These are phyloP conservation scores for Holotrichia oblita DNA, from an alignment of 1,140 invertebrate species.

Conservation along the genomic window DNA sequence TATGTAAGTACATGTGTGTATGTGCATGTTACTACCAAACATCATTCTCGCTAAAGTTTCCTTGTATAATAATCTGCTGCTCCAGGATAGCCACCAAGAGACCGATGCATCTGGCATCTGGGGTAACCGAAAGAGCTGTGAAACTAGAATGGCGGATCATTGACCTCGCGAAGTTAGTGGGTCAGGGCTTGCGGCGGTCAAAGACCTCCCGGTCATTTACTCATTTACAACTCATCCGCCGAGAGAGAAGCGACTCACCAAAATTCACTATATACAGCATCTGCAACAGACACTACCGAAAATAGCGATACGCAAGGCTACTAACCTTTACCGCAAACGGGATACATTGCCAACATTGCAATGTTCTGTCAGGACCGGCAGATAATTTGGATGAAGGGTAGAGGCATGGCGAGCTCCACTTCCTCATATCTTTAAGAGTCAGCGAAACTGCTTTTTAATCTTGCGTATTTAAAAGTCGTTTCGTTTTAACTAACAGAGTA, in stretches of 20 bases:
- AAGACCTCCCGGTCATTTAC: constrained; percentile 59
- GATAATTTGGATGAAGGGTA: constrained; percentile 19
- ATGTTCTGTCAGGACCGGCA: constrained; percentile 4
- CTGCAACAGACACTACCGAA: constrained; percentile 40
- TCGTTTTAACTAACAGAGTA: constrained; percentile 9
- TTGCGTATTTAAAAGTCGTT: constrained; percentile 6
- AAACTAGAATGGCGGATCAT: constrained; percentile 62
- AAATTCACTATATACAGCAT: constrained; percentile 36
- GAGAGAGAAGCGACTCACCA: constrained; percentile 38
- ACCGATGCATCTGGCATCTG: constrained; percentile 53
- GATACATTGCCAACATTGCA: constrained; percentile 32
- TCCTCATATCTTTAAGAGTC: constrained; percentile 2
- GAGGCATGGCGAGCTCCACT: background rate
- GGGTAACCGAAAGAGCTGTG: constrained; percentile 57
- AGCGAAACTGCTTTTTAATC: constrained; percentile 7
- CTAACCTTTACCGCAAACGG: constrained; percentile 35
- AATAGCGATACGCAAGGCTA: constrained; percentile 38
- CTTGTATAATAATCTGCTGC: constrained; percentile 43
- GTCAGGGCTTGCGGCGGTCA: constrained; percentile 60
- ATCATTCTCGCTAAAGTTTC: constrained; percentile 41
- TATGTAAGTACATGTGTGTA: background rate
- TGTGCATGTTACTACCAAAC: background rate
- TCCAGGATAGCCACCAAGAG: constrained; percentile 43
- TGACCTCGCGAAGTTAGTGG: constrained; percentile 62
- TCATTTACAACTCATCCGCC: constrained; percentile 47